These are phyloP conservation scores for Centropyge bicolor DNA, from an alignment of 2,797 vertebrate genomes.

Conservation along the genomic window DNA sequence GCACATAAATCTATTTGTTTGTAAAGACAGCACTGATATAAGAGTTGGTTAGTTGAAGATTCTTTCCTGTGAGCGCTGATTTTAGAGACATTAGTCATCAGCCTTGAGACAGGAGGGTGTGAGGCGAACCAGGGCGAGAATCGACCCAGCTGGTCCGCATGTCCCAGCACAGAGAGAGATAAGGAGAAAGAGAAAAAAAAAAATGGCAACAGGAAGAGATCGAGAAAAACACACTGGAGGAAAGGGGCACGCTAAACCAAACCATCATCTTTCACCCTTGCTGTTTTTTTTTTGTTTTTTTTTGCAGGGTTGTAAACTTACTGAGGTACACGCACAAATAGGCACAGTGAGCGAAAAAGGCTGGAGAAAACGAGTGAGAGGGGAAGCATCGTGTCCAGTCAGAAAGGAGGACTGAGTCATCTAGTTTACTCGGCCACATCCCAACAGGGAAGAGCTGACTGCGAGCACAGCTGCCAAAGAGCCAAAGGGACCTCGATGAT, in stretches of 20 bases:
- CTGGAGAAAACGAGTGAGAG: slow-evolving; percentile 27
- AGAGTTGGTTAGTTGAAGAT: slow-evolving; percentile 24
- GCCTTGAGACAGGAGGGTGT: slow-evolving; percentile 30
- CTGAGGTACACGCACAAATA: slow-evolving; percentile 21
- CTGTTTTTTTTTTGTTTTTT: background rate
- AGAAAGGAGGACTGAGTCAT: slow-evolving; percentile 64
- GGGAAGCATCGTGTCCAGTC: slow-evolving; percentile 50
- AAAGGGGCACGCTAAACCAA: slow-evolving; percentile 41
- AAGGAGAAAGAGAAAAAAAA: slow-evolving; percentile 14
- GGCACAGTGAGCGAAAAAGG: slow-evolving; percentile 15
- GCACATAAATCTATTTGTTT: slow-evolving; percentile 27
- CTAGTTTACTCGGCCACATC: slow-evolving; percentile 57
- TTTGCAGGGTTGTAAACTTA: slow-evolving; percentile 26
- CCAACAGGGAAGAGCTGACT: slow-evolving; percentile 61
- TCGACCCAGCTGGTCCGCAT: slow-evolving; percentile 35
- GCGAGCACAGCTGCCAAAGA: slow-evolving; percentile 60
- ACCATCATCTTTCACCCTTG: slow-evolving; percentile 30
- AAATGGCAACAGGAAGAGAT: slow-evolving; percentile 9
- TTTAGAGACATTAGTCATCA: slow-evolving; percentile 57
- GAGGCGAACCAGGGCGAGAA: slow-evolving; percentile 37
- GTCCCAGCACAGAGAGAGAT: slow-evolving; percentile 38
- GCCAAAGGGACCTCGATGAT: slow-evolving; percentile 60
- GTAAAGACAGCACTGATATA: slow-evolving; percentile 3
- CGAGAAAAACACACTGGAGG: slow-evolving; percentile 45
- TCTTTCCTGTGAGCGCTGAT: slow-evolving; percentile 25